Evolutionary conservation across 2,797 vertebrate species (phyloP).

Genomic region (Chiroxiphia lanceolata): DNA sequence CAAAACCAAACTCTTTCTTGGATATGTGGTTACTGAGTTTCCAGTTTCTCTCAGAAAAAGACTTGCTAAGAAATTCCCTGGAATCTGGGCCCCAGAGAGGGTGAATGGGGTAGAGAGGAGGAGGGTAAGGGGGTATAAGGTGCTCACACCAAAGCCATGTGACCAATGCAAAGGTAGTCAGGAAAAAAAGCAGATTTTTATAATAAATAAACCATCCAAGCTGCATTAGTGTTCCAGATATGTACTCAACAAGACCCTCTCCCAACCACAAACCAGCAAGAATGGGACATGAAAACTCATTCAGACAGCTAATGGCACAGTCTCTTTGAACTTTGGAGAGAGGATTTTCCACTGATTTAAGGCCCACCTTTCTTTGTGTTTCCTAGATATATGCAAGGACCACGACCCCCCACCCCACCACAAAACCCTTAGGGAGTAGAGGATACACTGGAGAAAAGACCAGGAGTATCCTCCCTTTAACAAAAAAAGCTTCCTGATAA

Average conservation of each 20-base stretch:
- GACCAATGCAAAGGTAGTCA: slow-evolving; percentile 71
- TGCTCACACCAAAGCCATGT: slow-evolving; percentile 69
- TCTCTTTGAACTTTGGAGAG: slow-evolving; percentile 55
- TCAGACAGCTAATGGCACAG: slow-evolving; percentile 60
- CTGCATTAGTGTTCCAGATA: slow-evolving; percentile 72
- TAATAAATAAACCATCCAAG: slow-evolving; percentile 62
- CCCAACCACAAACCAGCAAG: slow-evolving; percentile 61
- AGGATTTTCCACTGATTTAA: slow-evolving; percentile 70
- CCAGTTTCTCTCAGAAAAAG: slow-evolving; percentile 32
- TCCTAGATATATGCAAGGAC: slow-evolving; percentile 27
- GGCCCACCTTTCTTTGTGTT: slow-evolving; percentile 62
- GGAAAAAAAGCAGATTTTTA: slow-evolving; percentile 54
- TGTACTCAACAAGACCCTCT: slow-evolving; percentile 60
- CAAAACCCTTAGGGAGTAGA: neutral
- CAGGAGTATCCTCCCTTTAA: neutral
- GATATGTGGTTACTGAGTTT: slow-evolving; percentile 11
- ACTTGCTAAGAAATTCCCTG: slow-evolving; percentile 43
- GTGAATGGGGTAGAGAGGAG: slow-evolving; percentile 2
- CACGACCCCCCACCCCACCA: neutral
- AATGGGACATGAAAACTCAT: slow-evolving; percentile 61
- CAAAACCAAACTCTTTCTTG: neutral
- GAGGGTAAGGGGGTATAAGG: slow-evolving; percentile 50
- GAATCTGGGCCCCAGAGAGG: slow-evolving; percentile 49
- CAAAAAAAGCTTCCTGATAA: slow-evolving; percentile 19
- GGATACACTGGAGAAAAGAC: neutral